These are phyloP conservation scores for Leptopilina syphax DNA, from an alignment of 2,888 invertebrate species.

Conservation along the genomic window DNA sequence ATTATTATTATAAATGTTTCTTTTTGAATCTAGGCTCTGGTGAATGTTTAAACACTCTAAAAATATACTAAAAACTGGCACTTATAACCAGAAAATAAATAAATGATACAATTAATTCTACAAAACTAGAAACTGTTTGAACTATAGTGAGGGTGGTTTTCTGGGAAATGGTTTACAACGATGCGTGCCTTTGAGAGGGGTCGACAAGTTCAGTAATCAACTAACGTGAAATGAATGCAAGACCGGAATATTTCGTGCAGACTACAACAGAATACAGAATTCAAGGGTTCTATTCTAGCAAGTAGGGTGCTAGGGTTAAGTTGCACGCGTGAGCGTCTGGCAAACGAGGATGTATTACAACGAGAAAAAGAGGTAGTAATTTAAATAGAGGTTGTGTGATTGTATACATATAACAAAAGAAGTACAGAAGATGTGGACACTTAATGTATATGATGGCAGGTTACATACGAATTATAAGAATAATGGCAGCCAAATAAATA, in stretches of 20 bases:
- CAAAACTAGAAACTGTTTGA: not conserved
- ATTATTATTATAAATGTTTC: too few species aligned
- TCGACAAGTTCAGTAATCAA: slow-evolving; percentile 33
- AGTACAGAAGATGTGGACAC: not conserved
- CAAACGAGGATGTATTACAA: not conserved
- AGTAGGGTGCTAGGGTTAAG: slow-evolving; percentile 29
- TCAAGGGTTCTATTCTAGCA: slow-evolving; percentile 31
- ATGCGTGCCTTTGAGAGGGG: slow-evolving; percentile 32
- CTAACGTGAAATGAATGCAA: slow-evolving; percentile 35
- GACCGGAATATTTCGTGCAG: slow-evolving; percentile 31
- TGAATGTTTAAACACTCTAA: too few species aligned
- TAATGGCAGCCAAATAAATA: slow-evolving; percentile 46
- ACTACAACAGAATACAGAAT: slow-evolving; percentile 30
- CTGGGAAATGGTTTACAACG: slow-evolving; percentile 14
- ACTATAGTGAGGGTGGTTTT: not conserved
- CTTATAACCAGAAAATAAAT: not conserved
- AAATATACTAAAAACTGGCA: not conserved
- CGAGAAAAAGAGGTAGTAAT: slow-evolving; percentile 38
- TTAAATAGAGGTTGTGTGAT: slow-evolving; percentile 28
- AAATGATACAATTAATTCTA: not conserved
- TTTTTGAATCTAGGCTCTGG: too few species aligned
- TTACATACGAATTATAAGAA: not conserved
- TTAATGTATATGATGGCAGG: not conserved
- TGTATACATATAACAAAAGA: slow-evolving; percentile 10
- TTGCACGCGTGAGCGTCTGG: slow-evolving; percentile 22